These are phyloP conservation scores for Temnothorax nylanderi DNA, from an alignment of 1,140 invertebrate species.

Conservation along the genomic window DNA sequence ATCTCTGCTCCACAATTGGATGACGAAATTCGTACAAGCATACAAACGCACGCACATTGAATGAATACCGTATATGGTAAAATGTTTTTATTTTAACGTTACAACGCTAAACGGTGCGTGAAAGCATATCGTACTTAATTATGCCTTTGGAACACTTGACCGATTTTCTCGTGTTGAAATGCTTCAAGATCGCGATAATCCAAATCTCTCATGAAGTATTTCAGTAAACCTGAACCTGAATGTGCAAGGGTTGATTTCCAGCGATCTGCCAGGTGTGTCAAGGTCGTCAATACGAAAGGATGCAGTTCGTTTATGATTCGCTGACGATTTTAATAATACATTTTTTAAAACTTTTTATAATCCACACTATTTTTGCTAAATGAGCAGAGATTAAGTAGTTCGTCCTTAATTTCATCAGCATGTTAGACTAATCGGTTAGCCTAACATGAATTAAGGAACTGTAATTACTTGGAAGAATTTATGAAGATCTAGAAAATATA, in stretches of 20 bases:
- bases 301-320: neutral
- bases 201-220: neutral
- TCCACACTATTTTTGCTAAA: neutral
- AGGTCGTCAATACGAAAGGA: neutral
- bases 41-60: neutral
- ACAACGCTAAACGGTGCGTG: neutral
- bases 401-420: neutral
- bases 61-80: neutral
- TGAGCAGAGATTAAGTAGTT: neutral
- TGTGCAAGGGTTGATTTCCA: neutral
- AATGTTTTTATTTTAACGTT: constrained; percentile 7
- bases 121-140: constrained; percentile 29
- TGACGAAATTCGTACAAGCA: constrained; percentile 14
- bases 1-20: neutral
- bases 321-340: neutral
- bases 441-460: neutral
- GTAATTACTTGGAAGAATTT: neutral
- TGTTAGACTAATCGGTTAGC: neutral
- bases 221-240: neutral
- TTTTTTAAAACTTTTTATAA: neutral
- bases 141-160: constrained; percentile 3
- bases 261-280: neutral
- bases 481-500: neutral
- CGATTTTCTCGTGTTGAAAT: neutral
- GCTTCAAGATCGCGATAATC: neutral